These are phyloP conservation scores for Netta rufina DNA, from an alignment of 2,797 vertebrate genomes.

Conservation along the genomic window DNA sequence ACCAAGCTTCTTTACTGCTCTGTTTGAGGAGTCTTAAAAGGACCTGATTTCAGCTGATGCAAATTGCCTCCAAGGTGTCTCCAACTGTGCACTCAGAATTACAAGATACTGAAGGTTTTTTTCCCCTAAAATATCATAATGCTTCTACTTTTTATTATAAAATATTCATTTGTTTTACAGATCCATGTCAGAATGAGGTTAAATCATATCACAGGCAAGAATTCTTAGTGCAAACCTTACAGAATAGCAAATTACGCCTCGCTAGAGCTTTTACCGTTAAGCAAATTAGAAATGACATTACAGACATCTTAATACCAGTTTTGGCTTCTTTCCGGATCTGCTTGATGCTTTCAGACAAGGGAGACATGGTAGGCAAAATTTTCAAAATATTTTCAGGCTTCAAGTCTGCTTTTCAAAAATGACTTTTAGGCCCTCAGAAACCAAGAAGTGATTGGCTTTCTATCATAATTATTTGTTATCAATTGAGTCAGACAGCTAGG, in stretches of 20 bases:
- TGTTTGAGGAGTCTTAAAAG: not conserved
- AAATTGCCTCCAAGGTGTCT: not conserved
- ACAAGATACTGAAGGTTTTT: accelerated
- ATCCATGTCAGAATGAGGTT: conserved; percentile 23
- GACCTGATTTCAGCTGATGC: not conserved
- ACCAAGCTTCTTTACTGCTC: not conserved
- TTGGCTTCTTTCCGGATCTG: not conserved
- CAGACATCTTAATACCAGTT: not conserved
- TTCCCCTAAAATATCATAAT: not conserved
- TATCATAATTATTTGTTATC: not conserved
- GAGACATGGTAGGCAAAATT: not conserved
- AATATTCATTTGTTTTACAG: conserved; percentile 27
- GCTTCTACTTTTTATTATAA: not conserved
- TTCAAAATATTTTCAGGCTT: not conserved
- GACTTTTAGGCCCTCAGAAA: not conserved
- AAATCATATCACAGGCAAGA: not conserved
- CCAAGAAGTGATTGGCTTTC: not conserved
- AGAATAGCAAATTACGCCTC: not conserved
- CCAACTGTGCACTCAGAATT: not conserved
- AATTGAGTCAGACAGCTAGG: not conserved
- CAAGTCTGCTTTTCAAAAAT: not conserved
- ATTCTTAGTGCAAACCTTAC: not conserved
- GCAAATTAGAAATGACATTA: not conserved
- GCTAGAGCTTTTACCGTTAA: not conserved
- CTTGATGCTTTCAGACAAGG: not conserved